Percentiles rank a stretch among this genome's conserved stretches.
These are phyloP conservation scores for Isichthys henryi DNA, from an alignment of 2,113 vertebrate species.

Conservation along the genomic window DNA sequence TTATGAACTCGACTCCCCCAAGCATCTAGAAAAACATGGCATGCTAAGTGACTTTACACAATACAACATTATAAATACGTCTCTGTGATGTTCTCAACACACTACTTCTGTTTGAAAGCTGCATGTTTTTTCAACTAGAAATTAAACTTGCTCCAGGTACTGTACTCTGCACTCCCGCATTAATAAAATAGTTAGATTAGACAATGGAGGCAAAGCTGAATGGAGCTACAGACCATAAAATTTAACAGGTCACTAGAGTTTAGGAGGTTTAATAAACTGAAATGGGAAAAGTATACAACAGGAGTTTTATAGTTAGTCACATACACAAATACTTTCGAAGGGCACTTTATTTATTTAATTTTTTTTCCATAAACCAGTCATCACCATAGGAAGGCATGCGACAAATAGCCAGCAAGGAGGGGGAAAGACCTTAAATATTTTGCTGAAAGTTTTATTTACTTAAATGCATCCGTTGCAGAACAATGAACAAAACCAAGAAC, in stretches of 20 bases:
- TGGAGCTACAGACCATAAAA: background rate
- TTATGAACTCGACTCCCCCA: background rate
- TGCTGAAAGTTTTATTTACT: background rate
- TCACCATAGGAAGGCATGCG: background rate
- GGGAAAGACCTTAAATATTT: background rate
- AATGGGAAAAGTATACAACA: background rate
- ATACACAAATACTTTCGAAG: background rate
- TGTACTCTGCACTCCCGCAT: background rate
- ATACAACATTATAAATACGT: background rate
- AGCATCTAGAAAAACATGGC: background rate
- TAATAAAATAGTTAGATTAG: background rate
- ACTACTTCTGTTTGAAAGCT: background rate
- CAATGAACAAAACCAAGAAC: background rate
- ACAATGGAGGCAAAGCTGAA: background rate
- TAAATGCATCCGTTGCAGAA: background rate
- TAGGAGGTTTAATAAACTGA: conserved; percentile 8
- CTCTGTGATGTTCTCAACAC: background rate
- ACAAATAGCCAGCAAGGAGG: background rate
- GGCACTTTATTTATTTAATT: background rate
- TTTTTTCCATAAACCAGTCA: background rate
- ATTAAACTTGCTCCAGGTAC: background rate
- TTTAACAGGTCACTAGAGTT: background rate
- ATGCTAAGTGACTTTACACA: background rate
- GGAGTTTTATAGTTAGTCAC: background rate
- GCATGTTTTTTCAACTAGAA: background rate